Evolutionary conservation across 2,888 invertebrate species (phyloP).

Genomic region (Halictus quadricinctus): DNA sequence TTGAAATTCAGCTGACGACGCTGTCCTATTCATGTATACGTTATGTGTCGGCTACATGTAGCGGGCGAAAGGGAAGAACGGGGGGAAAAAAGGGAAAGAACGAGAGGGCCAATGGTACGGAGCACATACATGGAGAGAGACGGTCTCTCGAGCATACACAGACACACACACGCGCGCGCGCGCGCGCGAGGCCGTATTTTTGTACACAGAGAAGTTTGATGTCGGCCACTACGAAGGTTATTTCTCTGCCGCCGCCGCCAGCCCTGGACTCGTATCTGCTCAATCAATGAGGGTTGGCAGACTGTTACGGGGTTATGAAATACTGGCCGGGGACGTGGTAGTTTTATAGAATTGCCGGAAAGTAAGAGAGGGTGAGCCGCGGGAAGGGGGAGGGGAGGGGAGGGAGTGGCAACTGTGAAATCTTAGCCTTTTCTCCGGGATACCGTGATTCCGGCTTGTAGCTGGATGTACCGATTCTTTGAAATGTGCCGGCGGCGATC

Average conservation of each 20-base stretch:
- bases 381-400: not conserved
- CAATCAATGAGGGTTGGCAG: slow-evolving; percentile 75
- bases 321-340: slow-evolving; percentile 69
- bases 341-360: slow-evolving; percentile 68
- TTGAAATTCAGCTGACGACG: slow-evolving; percentile 75
- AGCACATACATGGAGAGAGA: not conserved
- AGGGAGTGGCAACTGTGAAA: slow-evolving; percentile 14
- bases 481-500: slow-evolving; percentile 49
- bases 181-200: slow-evolving; percentile 26
- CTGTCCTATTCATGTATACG: slow-evolving; percentile 59
- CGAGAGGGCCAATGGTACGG: not conserved
- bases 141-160: not conserved
- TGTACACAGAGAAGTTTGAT: slow-evolving; percentile 41
- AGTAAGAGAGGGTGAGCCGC: slow-evolving; percentile 27
- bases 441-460: slow-evolving; percentile 48
- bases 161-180: not conserved
- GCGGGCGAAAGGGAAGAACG: slow-evolving; percentile 1
- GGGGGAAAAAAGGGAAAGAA: not conserved
- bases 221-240: slow-evolving; percentile 63
- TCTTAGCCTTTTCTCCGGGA: slow-evolving; percentile 33
- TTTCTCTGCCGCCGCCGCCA: slow-evolving; percentile 62
- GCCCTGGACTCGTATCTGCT: slow-evolving; percentile 69
- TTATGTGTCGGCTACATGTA: slow-evolving; percentile 46
- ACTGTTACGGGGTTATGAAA: slow-evolving; percentile 74
- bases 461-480: slow-evolving; percentile 40